Conservation (phyloP, 2,113 vertebrate species). For the Alligator sinensis region DNA sequence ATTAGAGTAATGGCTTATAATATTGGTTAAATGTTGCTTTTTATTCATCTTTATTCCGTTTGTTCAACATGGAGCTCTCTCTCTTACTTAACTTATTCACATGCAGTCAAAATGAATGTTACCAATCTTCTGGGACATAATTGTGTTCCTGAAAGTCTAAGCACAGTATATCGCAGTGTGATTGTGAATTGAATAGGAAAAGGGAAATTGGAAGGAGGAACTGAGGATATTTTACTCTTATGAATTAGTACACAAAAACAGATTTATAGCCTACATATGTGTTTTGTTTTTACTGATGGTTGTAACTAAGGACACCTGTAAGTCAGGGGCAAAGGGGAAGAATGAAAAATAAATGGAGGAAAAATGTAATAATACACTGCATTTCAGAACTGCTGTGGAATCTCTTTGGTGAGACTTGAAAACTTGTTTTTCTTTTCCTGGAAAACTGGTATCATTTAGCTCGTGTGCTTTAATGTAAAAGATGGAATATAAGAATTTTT, state of each 20-base stretch:
- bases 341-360: constrained; percentile 70
- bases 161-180: neutral
- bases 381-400: constrained; percentile 63
- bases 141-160: constrained; percentile 58
- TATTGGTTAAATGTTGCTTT: constrained; percentile 36
- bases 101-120: constrained; percentile 53
- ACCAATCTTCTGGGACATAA: constrained; percentile 47
- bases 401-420: constrained; percentile 51
- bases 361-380: constrained; percentile 65
- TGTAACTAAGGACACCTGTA: constrained; percentile 84
- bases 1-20: neutral
- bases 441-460: constrained; percentile 69
- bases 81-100: constrained; percentile 46
- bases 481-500: constrained; percentile 69
- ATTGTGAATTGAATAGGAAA: constrained; percentile 52
- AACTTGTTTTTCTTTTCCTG: constrained; percentile 54
- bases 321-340: constrained; percentile 71
- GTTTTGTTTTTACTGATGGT: constrained; percentile 79
- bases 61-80: constrained; percentile 22
- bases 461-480: constrained; percentile 65
- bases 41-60: neutral
- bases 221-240: constrained; percentile 76
- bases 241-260: constrained; percentile 77
- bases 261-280: constrained; percentile 79
- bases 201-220: constrained; percentile 76